These are phyloP conservation scores for Odontesthes bonariensis DNA, from an alignment of 2,113 vertebrate species.

Conservation along the genomic window DNA sequence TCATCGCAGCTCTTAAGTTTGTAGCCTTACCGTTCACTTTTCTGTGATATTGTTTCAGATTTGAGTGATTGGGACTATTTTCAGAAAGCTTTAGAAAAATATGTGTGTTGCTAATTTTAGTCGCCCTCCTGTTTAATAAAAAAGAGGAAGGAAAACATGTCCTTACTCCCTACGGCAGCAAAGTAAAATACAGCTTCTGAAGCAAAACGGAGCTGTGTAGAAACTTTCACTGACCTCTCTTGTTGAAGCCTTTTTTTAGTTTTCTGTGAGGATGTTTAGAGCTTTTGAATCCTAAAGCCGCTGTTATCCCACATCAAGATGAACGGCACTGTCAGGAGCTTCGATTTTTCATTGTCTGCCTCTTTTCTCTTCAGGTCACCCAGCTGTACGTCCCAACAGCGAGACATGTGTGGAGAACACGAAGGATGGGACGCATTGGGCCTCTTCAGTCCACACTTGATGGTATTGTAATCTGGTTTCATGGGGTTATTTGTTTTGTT, in stretches of 20 bases:
- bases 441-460: slow-evolving; percentile 95
- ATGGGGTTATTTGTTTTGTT: background rate
- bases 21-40: background rate
- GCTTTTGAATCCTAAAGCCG: background rate
- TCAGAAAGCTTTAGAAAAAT: background rate
- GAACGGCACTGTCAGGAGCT: background rate
- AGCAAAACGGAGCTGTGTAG: background rate
- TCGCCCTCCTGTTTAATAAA: background rate
- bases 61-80: background rate
- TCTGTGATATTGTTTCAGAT: background rate
- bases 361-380: slow-evolving; percentile 86
- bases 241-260: background rate
- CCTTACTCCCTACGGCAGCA: background rate
- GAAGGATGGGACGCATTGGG: slow-evolving; percentile 96
- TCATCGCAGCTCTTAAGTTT: background rate
- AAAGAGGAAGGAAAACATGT: background rate
- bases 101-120: too few species aligned
- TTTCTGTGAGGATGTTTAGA: too few species aligned
- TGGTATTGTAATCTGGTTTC: slow-evolving; percentile 79
- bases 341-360: background rate
- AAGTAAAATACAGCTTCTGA: background rate
- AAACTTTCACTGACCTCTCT: background rate
- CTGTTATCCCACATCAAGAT: background rate
- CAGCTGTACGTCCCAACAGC: slow-evolving; percentile 97
- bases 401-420: slow-evolving; percentile 92